phyloP scores from a whole-genome alignment of 2,888 invertebrate genomes.

The Drosophila putrida region DNA sequence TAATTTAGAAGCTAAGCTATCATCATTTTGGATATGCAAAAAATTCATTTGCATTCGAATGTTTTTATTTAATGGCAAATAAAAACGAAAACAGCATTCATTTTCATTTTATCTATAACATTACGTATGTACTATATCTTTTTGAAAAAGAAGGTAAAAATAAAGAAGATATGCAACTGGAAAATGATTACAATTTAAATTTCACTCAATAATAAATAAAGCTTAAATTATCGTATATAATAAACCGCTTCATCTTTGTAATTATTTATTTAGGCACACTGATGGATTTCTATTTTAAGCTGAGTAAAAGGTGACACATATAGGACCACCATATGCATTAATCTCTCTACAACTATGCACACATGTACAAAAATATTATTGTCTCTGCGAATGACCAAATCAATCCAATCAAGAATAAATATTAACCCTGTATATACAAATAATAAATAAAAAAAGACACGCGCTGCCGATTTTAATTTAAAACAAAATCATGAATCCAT shows the following conservation, averaged over 20 bases:
- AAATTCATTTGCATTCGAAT: conserved; percentile 13
- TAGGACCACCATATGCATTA: conserved; percentile 36
- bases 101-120: conserved; percentile 33
- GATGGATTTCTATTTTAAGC: conserved; percentile 49
- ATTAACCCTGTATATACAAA: conserved; percentile 16
- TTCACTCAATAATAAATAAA: conserved; percentile 62
- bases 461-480: conserved; percentile 23
- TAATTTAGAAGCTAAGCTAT: conserved; percentile 39
- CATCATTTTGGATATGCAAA: conserved; percentile 12
- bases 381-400: conserved; percentile 46
- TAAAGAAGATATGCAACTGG: conserved; percentile 21
- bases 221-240: conserved; percentile 33
- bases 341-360: conserved; percentile 17
- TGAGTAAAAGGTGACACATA: conserved; percentile 27
- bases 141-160: conserved; percentile 9
- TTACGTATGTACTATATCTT: conserved; percentile 31
- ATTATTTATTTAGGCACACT: conserved; percentile 58
- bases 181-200: conserved; percentile 28
- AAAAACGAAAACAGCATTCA: conserved; percentile 20
- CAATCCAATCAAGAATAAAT: conserved; percentile 23
- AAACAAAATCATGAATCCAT: conserved; percentile 14
- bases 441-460: conserved; percentile 1
- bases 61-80: conserved; percentile 2
- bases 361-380: conserved; percentile 34
- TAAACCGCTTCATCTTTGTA: conserved; percentile 48